Evolutionary conservation across 2,888 invertebrate genomes (phyloP).

Genomic region (Acanthococcus lagerstroemiae): DNA sequence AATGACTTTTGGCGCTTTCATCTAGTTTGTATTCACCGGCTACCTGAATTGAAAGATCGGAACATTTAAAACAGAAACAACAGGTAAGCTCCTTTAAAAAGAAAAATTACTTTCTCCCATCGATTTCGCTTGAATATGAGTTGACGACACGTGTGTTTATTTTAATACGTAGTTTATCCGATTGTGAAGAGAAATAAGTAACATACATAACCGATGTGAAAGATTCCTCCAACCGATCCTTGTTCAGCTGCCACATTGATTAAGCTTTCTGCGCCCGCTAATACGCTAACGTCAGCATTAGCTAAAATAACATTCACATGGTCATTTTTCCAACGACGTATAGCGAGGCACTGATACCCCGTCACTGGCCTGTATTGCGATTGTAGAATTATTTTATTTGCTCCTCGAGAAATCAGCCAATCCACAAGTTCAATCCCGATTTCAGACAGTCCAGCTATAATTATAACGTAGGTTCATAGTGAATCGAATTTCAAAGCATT

Average conservation of each 20-base stretch:
- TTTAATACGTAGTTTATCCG: neutral
- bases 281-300: constrained; percentile 3
- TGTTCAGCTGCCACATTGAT: constrained; percentile 17
- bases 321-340: constrained; percentile 23
- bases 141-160: too few species aligned
- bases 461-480: too few species aligned
- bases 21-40: constrained; percentile 7
- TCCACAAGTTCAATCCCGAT: constrained; percentile 29
- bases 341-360: constrained; percentile 21
- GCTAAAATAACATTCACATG: constrained; percentile 16
- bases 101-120: too few species aligned
- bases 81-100: too few species aligned
- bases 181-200: neutral
- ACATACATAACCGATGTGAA: constrained; percentile 26
- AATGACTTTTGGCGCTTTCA: constrained; percentile 21
- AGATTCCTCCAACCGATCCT: constrained; percentile 31
- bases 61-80: too few species aligned
- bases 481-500: neutral
- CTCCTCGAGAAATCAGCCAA: constrained; percentile 23
- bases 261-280: constrained; percentile 23
- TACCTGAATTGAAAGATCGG: constrained; percentile 4
- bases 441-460: constrained; percentile 21
- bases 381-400: constrained; percentile 28
- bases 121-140: too few species aligned
- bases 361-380: constrained; percentile 20